Evolutionary conservation across 1,140 invertebrate genomes (phyloP), one percentile per base, ranked within the genome.

Genomic region (Stenopsyche tienmushanensis): DNA sequence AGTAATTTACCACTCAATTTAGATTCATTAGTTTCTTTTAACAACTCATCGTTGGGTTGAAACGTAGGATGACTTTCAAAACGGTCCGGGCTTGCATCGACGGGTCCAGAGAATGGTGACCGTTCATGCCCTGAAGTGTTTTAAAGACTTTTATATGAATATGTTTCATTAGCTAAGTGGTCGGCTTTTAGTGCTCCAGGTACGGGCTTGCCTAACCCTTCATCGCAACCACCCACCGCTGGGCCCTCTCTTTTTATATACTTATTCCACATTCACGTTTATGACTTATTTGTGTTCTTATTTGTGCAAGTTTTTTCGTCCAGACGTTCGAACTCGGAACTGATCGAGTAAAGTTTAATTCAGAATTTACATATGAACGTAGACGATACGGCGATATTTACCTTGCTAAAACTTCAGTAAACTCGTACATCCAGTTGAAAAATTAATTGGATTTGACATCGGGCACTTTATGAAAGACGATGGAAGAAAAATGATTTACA

Each of bases 131-230:
- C 49, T 52, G 21, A 41, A 64, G 54, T 58, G 57, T 62, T 75
- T 77, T 76, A 76, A 78, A 80, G 76, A 77, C 78, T 78, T 79
- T 78, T 76, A 78, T 77, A 75, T 75, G 78, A 80, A 77, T 78
- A 81, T 81, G 78, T 81, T 81, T 81, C 80, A 81, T 81, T 81
- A 81, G 80, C 80, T 81, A 81, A 81, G 78, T 81, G 80, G 78
- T 72, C 77, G 77, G 78, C 78, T 80, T 81, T 81, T 78, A 78
- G 79, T 78, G 75, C 75, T 76, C n/a, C 55, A 57, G 34, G 34
- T 57, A 23, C 25, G 29, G 29, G 5, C 5, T 5, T 7, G 5
- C 29, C 29, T 5, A 5, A 5, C 29, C 5, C 13, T 13, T 13
- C 29, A 7, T 34, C 29, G 13, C 13, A 5, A 34, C 29, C 29